Base-by-base conservation (phyloP, 2,113 vertebrate species). In the Indicator indicator region DNA sequence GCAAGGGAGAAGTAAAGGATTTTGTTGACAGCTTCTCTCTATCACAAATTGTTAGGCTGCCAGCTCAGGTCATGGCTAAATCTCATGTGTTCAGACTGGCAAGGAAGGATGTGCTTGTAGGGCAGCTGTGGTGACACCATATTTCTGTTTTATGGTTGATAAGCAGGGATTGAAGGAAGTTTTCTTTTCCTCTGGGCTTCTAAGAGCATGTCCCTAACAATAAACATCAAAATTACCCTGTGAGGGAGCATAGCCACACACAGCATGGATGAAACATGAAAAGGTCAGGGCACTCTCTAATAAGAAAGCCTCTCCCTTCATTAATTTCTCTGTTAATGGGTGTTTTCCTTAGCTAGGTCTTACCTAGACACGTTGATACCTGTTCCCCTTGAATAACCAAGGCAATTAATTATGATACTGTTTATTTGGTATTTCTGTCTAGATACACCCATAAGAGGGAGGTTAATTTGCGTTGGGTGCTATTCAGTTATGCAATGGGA, bases 291-390 rank as follows among this genome's bases (percentile, higher is more conserved):
- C 18, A 69, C 48, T 83, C 90, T 95, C 60, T 95, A 94, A 95
- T 94, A 91, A 93, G 69, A 74, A 91, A 94, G 83, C 87, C 80
- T 94, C 95, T 93, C 88, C 89, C 94, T 92, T 89, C 89, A 65
- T 77, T 95, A 84, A 94, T 94, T 86, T 88, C 50, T 74, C 12
- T 91, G n/a, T 58, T 93, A 88, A 91, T 93, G 85, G 46, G 9
- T 63, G 80, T 93, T 94, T 93, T 93, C 90, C 85, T 78, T 81
- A 72, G 72, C 69, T 83, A 60, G 26, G 56, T 64, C 26, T 83
- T 65, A 68, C 50, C 30, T 76, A 42, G 89, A 58, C 11, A 0
- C 81, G 88, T 90, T 72, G 75, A 36, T 80, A 72, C 85, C 36
- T 55, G 79, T 74, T 93, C 48, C 9, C 7, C 80, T 91, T 87